phyloP scores from a whole-genome alignment of 2,113 vertebrate genomes.

The Uropsilus gracilis region DNA sequence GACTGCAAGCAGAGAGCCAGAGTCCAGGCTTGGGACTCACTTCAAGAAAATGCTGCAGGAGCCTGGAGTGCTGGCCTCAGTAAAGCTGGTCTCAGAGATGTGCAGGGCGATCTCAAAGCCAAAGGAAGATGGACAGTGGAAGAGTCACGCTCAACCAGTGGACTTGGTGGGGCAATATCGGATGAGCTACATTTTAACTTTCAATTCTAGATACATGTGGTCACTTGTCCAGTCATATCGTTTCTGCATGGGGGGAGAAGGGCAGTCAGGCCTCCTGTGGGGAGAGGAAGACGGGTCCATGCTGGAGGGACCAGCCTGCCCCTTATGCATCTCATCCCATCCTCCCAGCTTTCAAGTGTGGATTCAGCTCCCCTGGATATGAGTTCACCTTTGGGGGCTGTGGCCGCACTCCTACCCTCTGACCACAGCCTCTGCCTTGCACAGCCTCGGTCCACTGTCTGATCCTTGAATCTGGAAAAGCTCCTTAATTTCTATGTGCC shows the following conservation, averaged over 20 bases:
- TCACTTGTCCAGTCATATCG: not conserved
- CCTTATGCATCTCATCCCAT: not conserved
- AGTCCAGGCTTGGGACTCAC: not conserved
- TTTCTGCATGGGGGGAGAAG: not conserved
- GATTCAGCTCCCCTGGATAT: not conserved
- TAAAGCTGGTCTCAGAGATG: not conserved
- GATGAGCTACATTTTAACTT: not conserved
- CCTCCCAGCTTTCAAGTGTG: not conserved
- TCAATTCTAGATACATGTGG: not conserved
- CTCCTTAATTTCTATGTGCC: not conserved
- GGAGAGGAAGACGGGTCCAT: not conserved
- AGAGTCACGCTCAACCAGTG: not conserved
- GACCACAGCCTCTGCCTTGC: not conserved
- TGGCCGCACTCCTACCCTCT: no score
- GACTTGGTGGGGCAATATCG: not conserved
- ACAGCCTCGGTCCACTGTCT: not conserved
- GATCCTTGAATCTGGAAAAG: not conserved
- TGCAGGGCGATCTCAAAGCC: not conserved
- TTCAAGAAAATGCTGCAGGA: not conserved
- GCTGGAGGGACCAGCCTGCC: not conserved
- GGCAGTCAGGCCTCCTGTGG: not conserved
- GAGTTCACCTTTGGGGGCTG: not conserved
- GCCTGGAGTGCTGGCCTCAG: not conserved
- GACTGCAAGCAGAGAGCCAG: not conserved
- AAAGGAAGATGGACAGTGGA: not conserved